Base-by-base conservation (phyloP, 2,888 invertebrate species). In the Tenthredo notha region DNA sequence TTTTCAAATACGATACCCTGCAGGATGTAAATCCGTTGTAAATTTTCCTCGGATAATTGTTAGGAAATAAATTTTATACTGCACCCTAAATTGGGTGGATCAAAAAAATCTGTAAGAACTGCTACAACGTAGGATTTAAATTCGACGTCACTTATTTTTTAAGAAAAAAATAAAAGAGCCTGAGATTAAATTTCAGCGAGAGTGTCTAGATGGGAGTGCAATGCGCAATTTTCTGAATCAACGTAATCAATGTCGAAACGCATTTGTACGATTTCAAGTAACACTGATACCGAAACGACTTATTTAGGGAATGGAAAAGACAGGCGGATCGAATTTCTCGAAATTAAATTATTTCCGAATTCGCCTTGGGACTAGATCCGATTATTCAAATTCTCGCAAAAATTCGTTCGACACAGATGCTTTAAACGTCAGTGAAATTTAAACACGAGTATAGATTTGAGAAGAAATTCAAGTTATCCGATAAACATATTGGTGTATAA, bases 261-360 rank as follows among this genome's bases (percentile, higher is more conserved):
- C 29, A 77, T 77, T 54, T 54, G 77, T 54, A 77, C 54, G 77
- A 77, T 77, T 77, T 77, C 77, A 54, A 77, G 77, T 75, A 77
- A 33, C 67, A 61, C 67, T 12, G 67, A 33, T 4, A 33, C 67
- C 33, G 33, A 18, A 18, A 33, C 0, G 29, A 67, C 33, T 33
- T 33, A 67, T 67, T 54, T 67, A 15, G 67, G 33, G 33, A 33
- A 33, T 67, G 67, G 15, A 67, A 33, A 15, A 15, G 74, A 74
- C 74, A 74, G 74, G 5, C 74, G 74, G 25, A 74, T 74, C 43
- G 74, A 74, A 43, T 74, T 74, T 40, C 74, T 43, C 21, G 33
- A 74, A 74, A 47, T 10, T 2, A 25, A 43, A 74, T 74, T 74
- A 43, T 74, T 43, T 43, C 25, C 12, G 25, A 74, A 74, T 74